Evolutionary conservation across 2,888 invertebrate species (phyloP).

Genomic region (Rhagonycha fulva): DNA sequence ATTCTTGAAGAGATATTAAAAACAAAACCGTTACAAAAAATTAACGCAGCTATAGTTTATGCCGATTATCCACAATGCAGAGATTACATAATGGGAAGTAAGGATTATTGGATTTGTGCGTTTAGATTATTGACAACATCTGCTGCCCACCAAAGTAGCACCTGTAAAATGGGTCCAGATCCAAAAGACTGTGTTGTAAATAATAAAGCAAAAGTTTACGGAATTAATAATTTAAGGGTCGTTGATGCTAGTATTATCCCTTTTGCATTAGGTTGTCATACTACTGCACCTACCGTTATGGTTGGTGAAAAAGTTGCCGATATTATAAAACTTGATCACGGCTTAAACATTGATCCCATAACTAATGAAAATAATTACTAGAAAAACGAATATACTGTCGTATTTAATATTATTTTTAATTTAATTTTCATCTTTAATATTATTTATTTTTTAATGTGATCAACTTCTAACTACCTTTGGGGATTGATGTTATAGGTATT

Average conservation of each 20-base stretch:
- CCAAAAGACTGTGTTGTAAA: background rate
- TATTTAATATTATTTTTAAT: no score
- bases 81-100: slow-evolving; percentile 61
- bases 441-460: no score
- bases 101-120: slow-evolving; percentile 70
- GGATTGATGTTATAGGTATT: no score
- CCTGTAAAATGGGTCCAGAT: slow-evolving; percentile 72
- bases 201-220: slow-evolving; percentile 42
- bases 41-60: slow-evolving; percentile 62
- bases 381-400: background rate
- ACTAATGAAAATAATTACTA: background rate
- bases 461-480: no score
- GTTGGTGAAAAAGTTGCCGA: slow-evolving; percentile 62
- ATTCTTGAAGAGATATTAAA: slow-evolving; percentile 63
- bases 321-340: slow-evolving; percentile 51
- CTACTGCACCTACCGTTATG: slow-evolving; percentile 59
- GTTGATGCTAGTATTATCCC: slow-evolving; percentile 62
- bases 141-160: slow-evolving; percentile 70
- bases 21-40: slow-evolving; percentile 62
- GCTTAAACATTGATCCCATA: background rate
- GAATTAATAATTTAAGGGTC: slow-evolving; percentile 56
- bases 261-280: slow-evolving; percentile 56
- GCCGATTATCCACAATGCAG: slow-evolving; percentile 64
- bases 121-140: slow-evolving; percentile 69
- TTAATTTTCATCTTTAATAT: no score